Percentiles rank a stretch among this genome's conserved stretches.
These are phyloP conservation scores for Corella eumyota DNA, from an alignment of 23 tunicate genomes.

Conservation along the genomic window DNA sequence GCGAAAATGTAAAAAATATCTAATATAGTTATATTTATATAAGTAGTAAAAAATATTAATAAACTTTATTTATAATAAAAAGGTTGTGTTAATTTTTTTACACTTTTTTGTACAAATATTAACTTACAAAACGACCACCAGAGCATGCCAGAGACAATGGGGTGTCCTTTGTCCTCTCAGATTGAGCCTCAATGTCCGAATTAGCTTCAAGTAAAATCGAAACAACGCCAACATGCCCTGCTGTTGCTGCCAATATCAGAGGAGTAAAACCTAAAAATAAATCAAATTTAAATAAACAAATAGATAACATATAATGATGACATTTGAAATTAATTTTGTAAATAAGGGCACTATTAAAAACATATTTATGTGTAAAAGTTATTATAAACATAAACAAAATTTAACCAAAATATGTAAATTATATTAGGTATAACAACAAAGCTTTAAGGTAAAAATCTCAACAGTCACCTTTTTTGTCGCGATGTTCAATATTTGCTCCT, in stretches of 20 bases:
- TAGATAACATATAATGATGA: background rate
- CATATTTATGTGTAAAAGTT: no score
- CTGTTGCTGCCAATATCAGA: conserved; percentile 95
- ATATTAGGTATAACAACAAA: no score
- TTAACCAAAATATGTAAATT: no score
- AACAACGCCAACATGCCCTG: conserved; percentile 80
- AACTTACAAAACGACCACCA: conserved; percentile 75
- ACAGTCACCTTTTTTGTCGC: conserved; percentile 93
- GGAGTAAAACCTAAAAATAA: conserved; percentile 80
- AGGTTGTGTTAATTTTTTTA: background rate
- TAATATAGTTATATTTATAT: background rate
- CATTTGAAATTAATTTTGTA: no score
- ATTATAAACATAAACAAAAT: no score
- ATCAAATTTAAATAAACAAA: no score
- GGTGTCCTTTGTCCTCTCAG: conserved; percentile 96
- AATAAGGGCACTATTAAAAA: no score
- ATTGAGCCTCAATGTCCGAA: conserved; percentile 95
- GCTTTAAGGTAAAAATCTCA: no score
- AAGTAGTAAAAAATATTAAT: background rate
- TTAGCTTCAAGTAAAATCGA: conserved; percentile 54
- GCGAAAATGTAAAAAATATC: no score
- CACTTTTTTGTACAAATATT: background rate
- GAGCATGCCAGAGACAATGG: conserved; percentile 98
- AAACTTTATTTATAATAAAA: background rate
- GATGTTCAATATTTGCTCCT: conserved; percentile 94